Conservation (phyloP, 1,140 invertebrate species). For the Coelopa frigida region DNA sequence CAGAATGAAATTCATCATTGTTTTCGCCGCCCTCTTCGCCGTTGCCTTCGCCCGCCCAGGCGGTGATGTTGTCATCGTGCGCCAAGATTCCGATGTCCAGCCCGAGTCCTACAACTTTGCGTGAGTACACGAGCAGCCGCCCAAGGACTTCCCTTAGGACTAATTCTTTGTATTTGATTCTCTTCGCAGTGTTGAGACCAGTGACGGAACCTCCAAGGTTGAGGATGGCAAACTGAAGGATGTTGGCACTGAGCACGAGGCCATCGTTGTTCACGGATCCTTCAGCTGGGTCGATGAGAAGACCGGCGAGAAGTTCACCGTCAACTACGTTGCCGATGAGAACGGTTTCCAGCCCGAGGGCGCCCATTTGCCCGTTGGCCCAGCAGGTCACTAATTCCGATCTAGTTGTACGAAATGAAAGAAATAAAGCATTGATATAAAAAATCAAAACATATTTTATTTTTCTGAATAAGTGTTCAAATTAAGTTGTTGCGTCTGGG, state of each 20-base stretch:
- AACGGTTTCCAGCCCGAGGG: slow-evolving; percentile 68
- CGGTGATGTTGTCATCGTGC: slow-evolving; percentile 6
- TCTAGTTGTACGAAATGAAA: no score
- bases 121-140: not conserved
- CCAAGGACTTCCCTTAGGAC: not conserved
- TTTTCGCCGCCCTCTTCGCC: slow-evolving; percentile 14
- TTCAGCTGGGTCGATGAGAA: slow-evolving; percentile 19
- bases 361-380: slow-evolving; percentile 52
- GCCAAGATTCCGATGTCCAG: slow-evolving; percentile 10
- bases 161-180: not conserved
- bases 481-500: no score
- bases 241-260: slow-evolving; percentile 16
- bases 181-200: slow-evolving; percentile 9
- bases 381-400: no score
- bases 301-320: slow-evolving; percentile 16
- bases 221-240: slow-evolving; percentile 11
- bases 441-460: not conserved
- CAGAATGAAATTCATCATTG: slow-evolving; percentile 20
- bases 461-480: no score
- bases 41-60: slow-evolving; percentile 12
- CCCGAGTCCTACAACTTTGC: slow-evolving; percentile 10
- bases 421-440: not conserved
- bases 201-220: slow-evolving; percentile 8
- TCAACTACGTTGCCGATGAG: slow-evolving; percentile 52
- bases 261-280: slow-evolving; percentile 17